Evolutionary conservation across 2,888 invertebrate genomes (phyloP).

Genomic region (Icerya purchasi): DNA sequence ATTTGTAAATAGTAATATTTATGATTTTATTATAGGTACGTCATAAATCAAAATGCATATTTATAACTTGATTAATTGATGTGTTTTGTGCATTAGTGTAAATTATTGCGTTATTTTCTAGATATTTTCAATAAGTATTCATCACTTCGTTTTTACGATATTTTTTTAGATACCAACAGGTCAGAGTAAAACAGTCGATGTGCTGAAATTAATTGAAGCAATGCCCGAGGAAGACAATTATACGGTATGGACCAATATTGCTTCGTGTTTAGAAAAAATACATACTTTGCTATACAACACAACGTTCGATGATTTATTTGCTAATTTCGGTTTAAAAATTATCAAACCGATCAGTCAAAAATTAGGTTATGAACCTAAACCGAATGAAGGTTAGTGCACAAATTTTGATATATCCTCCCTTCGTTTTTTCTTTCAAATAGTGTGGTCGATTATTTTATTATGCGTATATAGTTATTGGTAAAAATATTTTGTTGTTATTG

Average conservation of each 20-base stretch:
- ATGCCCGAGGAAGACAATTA: slow-evolving; percentile 71
- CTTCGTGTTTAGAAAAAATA: slow-evolving; percentile 54
- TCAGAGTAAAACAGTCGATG: slow-evolving; percentile 54
- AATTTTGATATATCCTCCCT: no score
- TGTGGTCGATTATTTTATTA: no score
- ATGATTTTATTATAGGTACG: no score
- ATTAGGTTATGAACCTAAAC: slow-evolving; percentile 66
- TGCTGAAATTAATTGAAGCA: slow-evolving; percentile 62
- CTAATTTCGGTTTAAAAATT: slow-evolving; percentile 49
- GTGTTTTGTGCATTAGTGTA: no score
- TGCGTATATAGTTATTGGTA: no score
- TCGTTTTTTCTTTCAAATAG: no score
- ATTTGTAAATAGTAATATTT: no score
- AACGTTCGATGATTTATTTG: slow-evolving; percentile 46
- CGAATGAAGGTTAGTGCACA: slow-evolving; percentile 41
- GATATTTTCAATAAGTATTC: not conserved
- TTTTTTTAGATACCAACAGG: slow-evolving; percentile 46
- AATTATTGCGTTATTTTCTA: not conserved
- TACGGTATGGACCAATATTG: slow-evolving; percentile 70
- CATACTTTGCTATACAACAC: slow-evolving; percentile 58
- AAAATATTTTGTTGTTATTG: no score
- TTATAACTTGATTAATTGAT: no score
- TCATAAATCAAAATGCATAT: no score
- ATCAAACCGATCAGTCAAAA: slow-evolving; percentile 46
- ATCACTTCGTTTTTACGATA: not conserved